A percentile compares a stretch with the other conserved stretches of the same genome.
These are phyloP conservation scores for Agonum fuliginosum DNA, from an alignment of 2,888 invertebrate species.

Conservation along the genomic window DNA sequence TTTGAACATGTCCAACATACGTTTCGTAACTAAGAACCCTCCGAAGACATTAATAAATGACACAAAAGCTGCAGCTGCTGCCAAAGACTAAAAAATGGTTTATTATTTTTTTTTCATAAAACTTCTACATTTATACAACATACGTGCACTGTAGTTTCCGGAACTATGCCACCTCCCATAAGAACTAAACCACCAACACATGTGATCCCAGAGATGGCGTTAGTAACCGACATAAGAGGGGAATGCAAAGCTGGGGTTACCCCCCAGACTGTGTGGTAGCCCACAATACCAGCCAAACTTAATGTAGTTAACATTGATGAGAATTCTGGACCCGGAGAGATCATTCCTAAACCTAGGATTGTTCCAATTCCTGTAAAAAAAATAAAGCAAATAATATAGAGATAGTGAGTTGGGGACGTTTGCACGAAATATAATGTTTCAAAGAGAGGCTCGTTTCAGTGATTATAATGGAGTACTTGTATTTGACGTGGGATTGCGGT, in stretches of 20 bases:
- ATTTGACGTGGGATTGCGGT: too few relatives aligned
- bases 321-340: conserved; percentile 89
- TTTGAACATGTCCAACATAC: conserved; percentile 95
- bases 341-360: conserved; percentile 81
- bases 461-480: too few relatives aligned
- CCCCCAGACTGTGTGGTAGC: conserved; percentile 94
- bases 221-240: conserved; percentile 94
- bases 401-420: too few relatives aligned
- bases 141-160: conserved; percentile 85
- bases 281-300: conserved; percentile 86
- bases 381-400: conserved; percentile 31
- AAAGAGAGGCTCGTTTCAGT: too few relatives aligned
- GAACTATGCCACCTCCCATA: conserved; percentile 88
- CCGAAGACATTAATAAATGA: conserved; percentile 94
- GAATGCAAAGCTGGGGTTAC: conserved; percentile 93
- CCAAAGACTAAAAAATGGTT: conserved; percentile 77
- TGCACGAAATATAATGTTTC: too few relatives aligned
- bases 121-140: conserved; percentile 35
- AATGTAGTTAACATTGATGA: conserved; percentile 92
- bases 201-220: conserved; percentile 93
- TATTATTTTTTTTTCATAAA: too few relatives aligned
- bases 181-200: conserved; percentile 92
- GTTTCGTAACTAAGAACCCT: conserved; percentile 91
- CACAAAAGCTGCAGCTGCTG: conserved; percentile 88
- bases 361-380: conserved; percentile 79